phyloP scores from a whole-genome alignment of 2,888 invertebrate species.

The Gonocerus acuteangulatus region DNA sequence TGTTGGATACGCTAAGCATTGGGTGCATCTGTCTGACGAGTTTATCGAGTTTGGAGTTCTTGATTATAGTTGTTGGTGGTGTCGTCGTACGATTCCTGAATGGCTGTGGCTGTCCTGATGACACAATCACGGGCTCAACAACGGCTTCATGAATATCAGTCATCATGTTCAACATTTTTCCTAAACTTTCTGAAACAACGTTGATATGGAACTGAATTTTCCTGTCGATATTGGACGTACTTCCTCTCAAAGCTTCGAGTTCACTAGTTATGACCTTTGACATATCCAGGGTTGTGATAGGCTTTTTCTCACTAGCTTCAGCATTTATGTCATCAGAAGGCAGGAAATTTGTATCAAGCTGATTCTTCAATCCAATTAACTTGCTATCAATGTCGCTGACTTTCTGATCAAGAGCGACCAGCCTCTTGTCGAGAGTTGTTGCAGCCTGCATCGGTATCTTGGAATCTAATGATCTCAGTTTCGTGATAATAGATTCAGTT shows the following conservation, averaged over 20 bases:
- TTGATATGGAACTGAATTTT: conserved; percentile 79
- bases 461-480: conserved; percentile 64
- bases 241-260: conserved; percentile 68
- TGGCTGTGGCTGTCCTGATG: conserved; percentile 35
- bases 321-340: conserved; percentile 76
- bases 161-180: conserved; percentile 68
- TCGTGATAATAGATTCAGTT: conserved; percentile 73
- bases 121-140: conserved; percentile 59
- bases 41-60: conserved; percentile 68
- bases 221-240: conserved; percentile 53
- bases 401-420: conserved; percentile 70
- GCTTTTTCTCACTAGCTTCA: conserved; percentile 80
- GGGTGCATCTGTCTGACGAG: conserved; percentile 75
- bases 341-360: conserved; percentile 72
- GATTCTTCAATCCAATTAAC: conserved; percentile 67
- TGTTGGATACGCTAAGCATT: conserved; percentile 76
- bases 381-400: conserved; percentile 75
- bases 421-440: conserved; percentile 55
- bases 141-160: conserved; percentile 76
- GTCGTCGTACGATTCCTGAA: conserved; percentile 51
- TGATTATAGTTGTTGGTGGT: conserved; percentile 50
- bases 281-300: conserved; percentile 72
- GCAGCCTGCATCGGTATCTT: conserved; percentile 54
- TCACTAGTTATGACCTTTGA: conserved; percentile 76
- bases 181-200: conserved; percentile 71